Base-by-base conservation (phyloP, 2,888 invertebrate species). In the Osmoderma eremita region DNA sequence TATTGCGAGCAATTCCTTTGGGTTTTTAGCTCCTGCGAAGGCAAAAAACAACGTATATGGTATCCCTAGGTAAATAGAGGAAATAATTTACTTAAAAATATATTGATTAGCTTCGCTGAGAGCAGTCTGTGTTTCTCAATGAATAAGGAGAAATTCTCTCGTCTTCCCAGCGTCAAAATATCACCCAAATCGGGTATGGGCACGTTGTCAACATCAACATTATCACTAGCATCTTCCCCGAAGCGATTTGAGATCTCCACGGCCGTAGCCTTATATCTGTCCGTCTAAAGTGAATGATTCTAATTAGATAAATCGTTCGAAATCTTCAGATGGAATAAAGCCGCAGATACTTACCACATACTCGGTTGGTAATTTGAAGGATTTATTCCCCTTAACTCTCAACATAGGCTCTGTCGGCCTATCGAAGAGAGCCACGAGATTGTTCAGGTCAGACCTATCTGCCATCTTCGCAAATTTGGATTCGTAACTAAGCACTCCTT, bases 131-230 rank as follows among this genome's bases (percentile, higher is more conserved):
- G 94, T 15, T 79, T 83, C 0, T 90, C 89, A 66, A 91, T 85
- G 77, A 94, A 94, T 17, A 92, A 82, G 0, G 93, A 92, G 81
- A 94, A 94, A 72, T 88, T 86, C 0, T 86, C 85, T 65, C 88
- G 87, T 1, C 85, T 82, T 0, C 85, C 85, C 64, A 92, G 81
- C 68, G 86, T 83, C 72, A 85, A 78, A 0, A 90, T 87, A 13
- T 86, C 75, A 1, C 81, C 82, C 67, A 91, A 82, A 70, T 87
- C 83, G 0, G 91, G 91, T 53, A 88, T 73, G 1, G 81, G 75
- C 20, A 83, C 81, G 71, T 87, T 77, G 68, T 84, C 84, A 12
- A 91, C 84, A 0, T 82, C 80, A 51, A 91, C 86, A 68, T 80
- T 83, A 66, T 84, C 84, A 0, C 78, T 73, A n/a, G 85, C 83